These are phyloP conservation scores for Perizoma affinitatum DNA, from an alignment of 2,888 invertebrate species.

Conservation along the genomic window DNA sequence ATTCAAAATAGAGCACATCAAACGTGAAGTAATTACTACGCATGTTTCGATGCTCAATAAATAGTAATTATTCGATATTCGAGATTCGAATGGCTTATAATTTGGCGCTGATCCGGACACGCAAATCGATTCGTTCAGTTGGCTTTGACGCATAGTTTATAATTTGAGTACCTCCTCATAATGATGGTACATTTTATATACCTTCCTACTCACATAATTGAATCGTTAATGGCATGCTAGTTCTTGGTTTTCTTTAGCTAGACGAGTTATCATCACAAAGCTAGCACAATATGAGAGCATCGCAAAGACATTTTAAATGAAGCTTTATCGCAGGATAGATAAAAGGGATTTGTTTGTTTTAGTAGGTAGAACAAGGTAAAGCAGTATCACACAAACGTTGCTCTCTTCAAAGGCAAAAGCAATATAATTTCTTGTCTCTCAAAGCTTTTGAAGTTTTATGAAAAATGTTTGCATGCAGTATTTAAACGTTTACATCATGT, in stretches of 20 bases:
- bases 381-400: slow-evolving; percentile 39
- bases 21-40: slow-evolving; percentile 20
- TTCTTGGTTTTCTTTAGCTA: slow-evolving; percentile 35
- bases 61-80: slow-evolving; percentile 13
- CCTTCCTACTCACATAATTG: slow-evolving; percentile 43
- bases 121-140: slow-evolving; percentile 2
- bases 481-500: slow-evolving; percentile 1
- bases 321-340: slow-evolving; percentile 52
- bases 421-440: slow-evolving; percentile 34
- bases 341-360: slow-evolving; percentile 59
- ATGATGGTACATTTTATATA: slow-evolving; percentile 18
- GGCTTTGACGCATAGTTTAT: slow-evolving; percentile 3
- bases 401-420: slow-evolving; percentile 35
- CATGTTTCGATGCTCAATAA: slow-evolving; percentile 21
- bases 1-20: slow-evolving; percentile 21
- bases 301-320: slow-evolving; percentile 56
- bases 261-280: slow-evolving; percentile 42
- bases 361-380: slow-evolving; percentile 52
- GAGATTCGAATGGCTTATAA: slow-evolving; percentile 7
- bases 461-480: slow-evolving; percentile 18
- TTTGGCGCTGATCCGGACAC: slow-evolving; percentile 6
- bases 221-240: slow-evolving; percentile 40
- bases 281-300: slow-evolving; percentile 44
- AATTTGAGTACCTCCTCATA: slow-evolving; percentile 1
- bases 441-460: slow-evolving; percentile 26